Percentiles rank a stretch among this genome's conserved stretches.
phyloP scores from a whole-genome alignment of 2,888 invertebrate species.

The Dascillus cervinus region DNA sequence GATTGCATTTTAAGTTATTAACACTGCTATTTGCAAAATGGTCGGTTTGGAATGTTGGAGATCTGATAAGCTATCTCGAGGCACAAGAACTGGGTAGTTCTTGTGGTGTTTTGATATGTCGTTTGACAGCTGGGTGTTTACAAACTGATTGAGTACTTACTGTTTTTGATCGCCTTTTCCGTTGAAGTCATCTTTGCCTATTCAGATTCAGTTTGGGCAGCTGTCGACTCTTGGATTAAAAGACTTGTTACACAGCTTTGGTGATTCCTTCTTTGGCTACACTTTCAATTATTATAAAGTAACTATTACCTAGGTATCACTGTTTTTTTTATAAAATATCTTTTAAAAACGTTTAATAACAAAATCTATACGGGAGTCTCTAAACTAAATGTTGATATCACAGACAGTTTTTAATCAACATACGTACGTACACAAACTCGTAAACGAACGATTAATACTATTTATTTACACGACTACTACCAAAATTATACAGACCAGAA shows the following conservation, averaged over 20 bases:
- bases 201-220: conserved; percentile 11
- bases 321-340: no score
- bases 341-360: no score
- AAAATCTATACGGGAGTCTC: conserved; percentile 16
- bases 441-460: conserved; percentile 18
- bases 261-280: conserved; percentile 3
- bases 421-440: conserved; percentile 27
- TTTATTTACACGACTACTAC: conserved; percentile 19
- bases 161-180: conserved; percentile 12
- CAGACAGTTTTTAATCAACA: conserved; percentile 56
- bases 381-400: conserved; percentile 50
- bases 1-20: no score
- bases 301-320: no score
- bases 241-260: conserved; percentile 14
- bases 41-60: no score
- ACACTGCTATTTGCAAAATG: no score
- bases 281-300: conserved; percentile 11
- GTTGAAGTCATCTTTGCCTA: conserved; percentile 7
- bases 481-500: conserved; percentile 11
- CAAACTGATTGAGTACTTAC: conserved; percentile 13
- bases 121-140: no score
- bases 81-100: no score
- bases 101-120: no score
- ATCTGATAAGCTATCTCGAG: no score
- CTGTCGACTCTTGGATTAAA: conserved; percentile 14